A percentile compares a stretch with the other conserved stretches of the same genome.
These are phyloP conservation scores for Channa argus DNA, from an alignment of 2,113 vertebrate genomes.

Conservation along the genomic window DNA sequence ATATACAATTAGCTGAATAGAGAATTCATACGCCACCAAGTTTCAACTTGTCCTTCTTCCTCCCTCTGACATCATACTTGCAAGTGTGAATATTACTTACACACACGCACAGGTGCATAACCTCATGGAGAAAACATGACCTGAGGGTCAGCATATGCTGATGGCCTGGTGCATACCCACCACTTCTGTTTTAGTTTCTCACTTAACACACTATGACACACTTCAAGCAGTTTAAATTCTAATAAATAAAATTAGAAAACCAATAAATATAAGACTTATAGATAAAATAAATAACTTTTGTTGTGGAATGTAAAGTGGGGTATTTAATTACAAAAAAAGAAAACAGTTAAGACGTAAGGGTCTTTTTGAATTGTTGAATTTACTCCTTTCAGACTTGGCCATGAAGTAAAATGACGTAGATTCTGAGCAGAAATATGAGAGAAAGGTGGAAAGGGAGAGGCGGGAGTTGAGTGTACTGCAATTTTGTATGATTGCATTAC, in stretches of 20 bases:
- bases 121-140: conserved; percentile 66
- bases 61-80: conserved; percentile 46
- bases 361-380: conserved; percentile 40
- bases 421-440: background rate
- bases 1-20: conserved; percentile 1
- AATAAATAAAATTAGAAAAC: no score
- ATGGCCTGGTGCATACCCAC: conserved; percentile 27
- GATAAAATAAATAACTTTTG: background rate
- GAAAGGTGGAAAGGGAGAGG: conserved; percentile 3
- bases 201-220: conserved; percentile 19
- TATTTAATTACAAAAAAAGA: conserved; percentile 27
- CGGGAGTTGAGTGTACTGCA: conserved; percentile 1
- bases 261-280: background rate
- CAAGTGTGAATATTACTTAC: conserved; percentile 18
- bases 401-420: conserved; percentile 25
- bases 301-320: background rate
- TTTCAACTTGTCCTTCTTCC: conserved; percentile 30
- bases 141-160: conserved; percentile 64
- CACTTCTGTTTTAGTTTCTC: conserved; percentile 35
- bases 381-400: conserved; percentile 5
- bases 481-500: conserved; percentile 6
- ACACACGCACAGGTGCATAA: conserved; percentile 16
- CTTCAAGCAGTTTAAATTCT: conserved; percentile 15
- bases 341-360: background rate
- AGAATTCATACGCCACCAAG: conserved; percentile 1